Base-by-base conservation (phyloP, 2,113 vertebrate genomes). In the Salvelinus alpinus region DNA sequence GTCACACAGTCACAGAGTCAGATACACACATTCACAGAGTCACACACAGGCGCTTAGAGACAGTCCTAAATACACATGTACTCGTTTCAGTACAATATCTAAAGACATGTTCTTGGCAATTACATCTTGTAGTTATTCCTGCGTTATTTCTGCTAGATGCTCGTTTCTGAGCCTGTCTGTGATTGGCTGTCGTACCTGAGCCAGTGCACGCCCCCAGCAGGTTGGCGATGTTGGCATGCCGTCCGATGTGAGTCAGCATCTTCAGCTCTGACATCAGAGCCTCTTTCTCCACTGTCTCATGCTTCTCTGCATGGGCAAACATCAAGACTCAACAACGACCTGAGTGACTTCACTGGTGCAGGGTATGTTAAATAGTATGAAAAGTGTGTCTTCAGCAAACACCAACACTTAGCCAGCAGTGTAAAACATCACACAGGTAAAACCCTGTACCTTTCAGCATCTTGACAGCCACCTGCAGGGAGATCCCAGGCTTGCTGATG, bases 231-330 rank as follows among this genome's bases (percentile, higher is more conserved):
- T 99, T 99, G 86, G 88, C 86, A 57, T 99, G 96, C 71, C 90
- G 94, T 73, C 97, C 97, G 47, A 99, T 94, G 60, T 96, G 95
- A 74, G 93, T 96, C 92, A 99, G 92, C 97, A 99, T 99, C 90
- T 99, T 99, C 69, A 99, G 93, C 82, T 99, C 98, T 3, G 96
- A 97, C 96, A 99, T 97, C 71, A 99, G 87, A n/a, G 97, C 97
- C 78, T 98, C 97, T 87, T 93, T 95, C 90, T 99, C 98, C 48
- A 95, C 92, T 24, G 73, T 80, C 80, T 97, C 94, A 78, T 96
- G 92, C 85, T 97, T 97, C 75, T 98, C 97, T 99, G 90, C 79
- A 75, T 22, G 79, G 25, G 64, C 3, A 86, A 78, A 78, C 7
- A 70, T 1, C 29, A 71, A 12, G 62, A 75, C 5, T 14, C 7